Evolutionary conservation across 2,797 vertebrate genomes (phyloP).

Genomic region (Meda fulgida): DNA sequence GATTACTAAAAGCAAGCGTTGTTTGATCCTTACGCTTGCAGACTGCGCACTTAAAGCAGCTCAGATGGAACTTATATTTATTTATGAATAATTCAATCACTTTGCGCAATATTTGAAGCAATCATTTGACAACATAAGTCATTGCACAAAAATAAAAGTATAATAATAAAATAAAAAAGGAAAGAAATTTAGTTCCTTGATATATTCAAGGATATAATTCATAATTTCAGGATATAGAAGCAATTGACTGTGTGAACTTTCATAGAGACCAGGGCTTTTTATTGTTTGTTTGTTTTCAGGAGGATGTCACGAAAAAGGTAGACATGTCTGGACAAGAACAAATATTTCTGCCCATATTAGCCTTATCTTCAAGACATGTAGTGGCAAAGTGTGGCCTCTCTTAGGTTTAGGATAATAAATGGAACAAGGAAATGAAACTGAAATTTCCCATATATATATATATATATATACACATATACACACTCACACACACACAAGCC

Average conservation of each 20-base stretch:
- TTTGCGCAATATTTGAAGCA: neutral
- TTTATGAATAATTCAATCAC: conserved; percentile 21
- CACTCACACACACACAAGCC: neutral
- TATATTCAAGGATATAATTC: too few relatives aligned
- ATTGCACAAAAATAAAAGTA: neutral
- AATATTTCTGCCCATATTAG: conserved; percentile 28
- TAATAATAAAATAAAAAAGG: neutral
- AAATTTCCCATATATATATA: neutral
- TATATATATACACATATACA: too few relatives aligned
- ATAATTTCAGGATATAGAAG: neutral
- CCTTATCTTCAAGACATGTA: conserved; percentile 36
- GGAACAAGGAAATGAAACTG: neutral
- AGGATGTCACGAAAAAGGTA: conserved; percentile 22
- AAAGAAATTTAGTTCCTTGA: neutral
- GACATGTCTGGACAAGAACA: conserved; percentile 46
- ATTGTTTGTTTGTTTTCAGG: neutral
- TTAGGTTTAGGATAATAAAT: neutral
- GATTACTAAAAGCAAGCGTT: conserved; percentile 32
- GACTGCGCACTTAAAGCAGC: neutral
- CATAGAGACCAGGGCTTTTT: neutral
- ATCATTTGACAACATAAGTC: neutral
- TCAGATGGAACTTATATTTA: neutral
- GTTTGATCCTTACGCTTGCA: conserved; percentile 32
- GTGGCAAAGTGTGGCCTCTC: conserved; percentile 21
- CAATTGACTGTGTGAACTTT: neutral